phyloP scores from a whole-genome alignment of 2,888 invertebrate genomes.

The Lysandra bellargus region DNA sequence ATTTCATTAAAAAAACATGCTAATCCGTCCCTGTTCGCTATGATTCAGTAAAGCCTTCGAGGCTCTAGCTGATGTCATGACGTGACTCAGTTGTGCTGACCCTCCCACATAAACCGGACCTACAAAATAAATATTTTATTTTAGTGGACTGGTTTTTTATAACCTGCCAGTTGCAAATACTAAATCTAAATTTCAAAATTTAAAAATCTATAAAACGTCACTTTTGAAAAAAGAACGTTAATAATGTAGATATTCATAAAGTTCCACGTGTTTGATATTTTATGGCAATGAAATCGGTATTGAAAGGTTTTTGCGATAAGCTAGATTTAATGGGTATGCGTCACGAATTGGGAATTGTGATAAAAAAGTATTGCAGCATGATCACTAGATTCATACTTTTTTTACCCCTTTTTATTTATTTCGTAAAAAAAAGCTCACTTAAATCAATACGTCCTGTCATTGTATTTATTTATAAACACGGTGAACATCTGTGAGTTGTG shows the following conservation, averaged over 20 bases:
- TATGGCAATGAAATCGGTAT: not conserved
- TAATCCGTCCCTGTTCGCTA: not conserved
- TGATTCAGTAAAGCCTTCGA: conserved; percentile 39
- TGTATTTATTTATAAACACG: too few relatives aligned
- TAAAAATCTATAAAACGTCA: not conserved
- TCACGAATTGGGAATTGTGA: not conserved
- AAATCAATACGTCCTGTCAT: too few relatives aligned
- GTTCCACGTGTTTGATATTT: not conserved
- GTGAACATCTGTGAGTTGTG: too few relatives aligned
- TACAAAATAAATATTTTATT: not conserved
- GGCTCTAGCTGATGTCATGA: conserved; percentile 38
- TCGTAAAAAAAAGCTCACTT: too few relatives aligned
- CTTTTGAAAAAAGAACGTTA: not conserved
- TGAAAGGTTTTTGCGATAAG: conserved; percentile 11
- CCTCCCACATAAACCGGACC: conserved; percentile 40
- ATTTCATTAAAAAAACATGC: too few relatives aligned
- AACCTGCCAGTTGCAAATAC: conserved; percentile 1
- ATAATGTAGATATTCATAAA: not conserved
- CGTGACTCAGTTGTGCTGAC: conserved; percentile 37
- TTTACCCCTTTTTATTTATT: too few relatives aligned
- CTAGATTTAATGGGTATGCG: not conserved
- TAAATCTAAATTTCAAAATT: not conserved
- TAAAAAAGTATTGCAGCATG: too few relatives aligned
- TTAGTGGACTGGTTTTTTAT: not conserved
- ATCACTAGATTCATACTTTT: too few relatives aligned